Conservation (phyloP, 2,888 invertebrate genomes). For the Caenorhabditis parvicauda region DNA sequence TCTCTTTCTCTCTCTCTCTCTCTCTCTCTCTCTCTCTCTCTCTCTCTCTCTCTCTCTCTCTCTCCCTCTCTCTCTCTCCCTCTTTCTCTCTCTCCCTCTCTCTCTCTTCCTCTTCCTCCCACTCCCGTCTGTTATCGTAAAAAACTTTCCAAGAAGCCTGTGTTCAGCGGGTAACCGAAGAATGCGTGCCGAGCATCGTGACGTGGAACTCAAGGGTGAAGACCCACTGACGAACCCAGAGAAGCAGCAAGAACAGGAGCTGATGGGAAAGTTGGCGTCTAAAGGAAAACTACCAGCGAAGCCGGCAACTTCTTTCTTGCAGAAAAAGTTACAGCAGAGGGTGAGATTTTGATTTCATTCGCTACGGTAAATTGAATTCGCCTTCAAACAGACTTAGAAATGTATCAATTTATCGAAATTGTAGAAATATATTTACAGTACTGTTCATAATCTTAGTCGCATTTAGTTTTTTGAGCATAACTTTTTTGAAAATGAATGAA, state of each 20-base stretch:
- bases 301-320: slow-evolving; percentile 55
- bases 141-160: neutral
- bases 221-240: slow-evolving; percentile 41
- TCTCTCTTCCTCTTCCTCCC: slow-evolving; percentile 5
- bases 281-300: slow-evolving; percentile 58
- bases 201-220: slow-evolving; percentile 30
- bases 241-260: slow-evolving; percentile 58
- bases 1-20: neutral
- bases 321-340: slow-evolving; percentile 60
- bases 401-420: no score
- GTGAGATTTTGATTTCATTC: no score
- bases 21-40: neutral
- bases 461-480: no score
- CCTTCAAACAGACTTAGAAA: no score
- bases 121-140: neutral
- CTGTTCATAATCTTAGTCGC: no score
- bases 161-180: no score
- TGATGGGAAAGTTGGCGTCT: slow-evolving; percentile 53
- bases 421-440: neutral
- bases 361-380: no score
- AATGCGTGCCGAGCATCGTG: slow-evolving; percentile 44
- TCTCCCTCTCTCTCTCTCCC: neutral
- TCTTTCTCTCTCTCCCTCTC: neutral
- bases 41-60: slow-evolving; percentile 2
- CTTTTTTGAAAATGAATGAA: no score